Percentiles rank a stretch among this genome's conserved stretches.
Conservation (phyloP, 23 tunicate species). For the Trididemnum clinides region DNA sequence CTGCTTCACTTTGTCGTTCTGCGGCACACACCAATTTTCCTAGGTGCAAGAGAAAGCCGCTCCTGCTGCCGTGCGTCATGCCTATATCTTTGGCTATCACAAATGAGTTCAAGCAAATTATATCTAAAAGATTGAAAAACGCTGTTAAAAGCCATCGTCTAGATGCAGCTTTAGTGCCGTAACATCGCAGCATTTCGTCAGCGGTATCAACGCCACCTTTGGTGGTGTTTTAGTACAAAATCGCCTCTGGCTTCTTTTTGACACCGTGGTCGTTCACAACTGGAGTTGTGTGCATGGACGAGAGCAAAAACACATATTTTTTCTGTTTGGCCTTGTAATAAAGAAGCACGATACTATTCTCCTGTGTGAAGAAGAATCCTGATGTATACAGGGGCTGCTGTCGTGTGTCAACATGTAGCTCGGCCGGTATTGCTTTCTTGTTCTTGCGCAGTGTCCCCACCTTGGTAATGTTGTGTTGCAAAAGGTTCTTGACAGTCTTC, state of each 20-base stretch:
- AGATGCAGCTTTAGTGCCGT: constrained; percentile 33
- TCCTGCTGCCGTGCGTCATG: constrained; percentile 27
- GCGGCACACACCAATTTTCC: constrained; percentile 26
- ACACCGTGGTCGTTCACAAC: constrained; percentile 5
- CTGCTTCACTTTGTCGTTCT: constrained; percentile 18
- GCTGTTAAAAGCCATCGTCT: constrained; percentile 34
- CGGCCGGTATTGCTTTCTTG: constrained; percentile 1
- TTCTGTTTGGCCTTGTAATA: constrained; percentile 12
- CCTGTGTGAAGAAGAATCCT: constrained; percentile 8
- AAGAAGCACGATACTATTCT: neutral
- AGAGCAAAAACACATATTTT: constrained; percentile 18
- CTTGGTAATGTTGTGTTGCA: constrained; percentile 19
- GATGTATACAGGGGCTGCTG: constrained; percentile 23
- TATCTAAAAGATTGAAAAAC: constrained; percentile 30
- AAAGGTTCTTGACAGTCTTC: constrained; percentile 6
- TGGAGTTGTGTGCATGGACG: constrained; percentile 21
- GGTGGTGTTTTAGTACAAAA: neutral
- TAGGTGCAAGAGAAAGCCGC: constrained; percentile 18
- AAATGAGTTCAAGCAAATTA: constrained; percentile 36
- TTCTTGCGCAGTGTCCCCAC: constrained; percentile 8
- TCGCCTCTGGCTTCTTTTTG: constrained; percentile 23
- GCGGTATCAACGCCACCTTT: constrained; percentile 38
- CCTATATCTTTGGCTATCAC: constrained; percentile 38
- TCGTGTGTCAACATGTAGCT: constrained; percentile 8
- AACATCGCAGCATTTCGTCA: constrained; percentile 36